Conservation (phyloP, 2,113 vertebrate species). For the Saimiri boliviensis region DNA sequence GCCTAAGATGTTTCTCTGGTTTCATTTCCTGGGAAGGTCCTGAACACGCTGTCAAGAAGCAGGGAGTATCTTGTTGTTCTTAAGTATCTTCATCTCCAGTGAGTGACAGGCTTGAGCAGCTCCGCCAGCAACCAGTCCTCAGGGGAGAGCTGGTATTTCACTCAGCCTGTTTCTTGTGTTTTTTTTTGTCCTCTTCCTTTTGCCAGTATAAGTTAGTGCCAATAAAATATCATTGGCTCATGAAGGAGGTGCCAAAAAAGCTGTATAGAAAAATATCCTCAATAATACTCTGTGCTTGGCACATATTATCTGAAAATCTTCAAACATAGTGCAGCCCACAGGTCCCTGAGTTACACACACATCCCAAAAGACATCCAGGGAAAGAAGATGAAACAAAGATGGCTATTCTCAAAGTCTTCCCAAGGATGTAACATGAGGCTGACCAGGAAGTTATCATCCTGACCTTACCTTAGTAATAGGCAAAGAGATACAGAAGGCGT, state of each 20-base stretch:
- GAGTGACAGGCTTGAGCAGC: neutral
- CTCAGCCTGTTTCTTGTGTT: constrained; percentile 32
- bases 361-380: neutral
- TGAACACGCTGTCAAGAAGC: neutral
- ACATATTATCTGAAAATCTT: neutral
- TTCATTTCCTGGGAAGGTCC: neutral
- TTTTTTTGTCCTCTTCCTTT: constrained; percentile 61
- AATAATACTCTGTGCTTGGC: neutral
- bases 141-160: constrained; percentile 33
- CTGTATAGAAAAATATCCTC: neutral
- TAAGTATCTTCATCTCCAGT: neutral
- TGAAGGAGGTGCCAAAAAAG: neutral
- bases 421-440: neutral
- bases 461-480: neutral
- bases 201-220: constrained; percentile 41
- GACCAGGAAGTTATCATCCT: neutral
- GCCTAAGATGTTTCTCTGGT: neutral
- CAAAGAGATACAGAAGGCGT: neutral
- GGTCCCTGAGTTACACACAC: neutral
- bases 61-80: neutral
- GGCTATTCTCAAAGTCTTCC: neutral
- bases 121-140: neutral
- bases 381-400: neutral
- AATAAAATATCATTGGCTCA: neutral
- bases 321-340: neutral